Evolutionary conservation across 2,888 invertebrate species (phyloP), one percentile per base, ranked within the genome.

Genomic region (Azorinus chamasolen): DNA sequence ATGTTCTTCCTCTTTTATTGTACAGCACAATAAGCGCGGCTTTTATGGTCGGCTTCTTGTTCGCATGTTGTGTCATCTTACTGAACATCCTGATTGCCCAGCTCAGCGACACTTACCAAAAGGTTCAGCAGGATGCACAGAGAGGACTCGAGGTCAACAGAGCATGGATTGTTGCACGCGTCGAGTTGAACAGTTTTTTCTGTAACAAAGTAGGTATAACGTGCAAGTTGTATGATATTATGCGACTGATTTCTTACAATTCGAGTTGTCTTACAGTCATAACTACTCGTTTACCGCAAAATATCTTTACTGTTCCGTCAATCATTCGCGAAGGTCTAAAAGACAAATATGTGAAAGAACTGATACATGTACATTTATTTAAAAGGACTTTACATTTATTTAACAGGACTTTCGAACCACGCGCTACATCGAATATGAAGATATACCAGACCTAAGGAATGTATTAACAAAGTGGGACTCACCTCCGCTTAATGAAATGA

Each of bases 21-120:
- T 51, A 14, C 86, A 90, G 90, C n/a, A 58, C 80, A 1, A 66
- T 89, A 69, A 86, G 89, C 63, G 83, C 84, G 24, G 83, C 88
- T 24, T 58, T 91, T 22, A 90, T 90, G 88, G 82, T 89, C 48
- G 66, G 83, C 18, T 91, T 89, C 76, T 77, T 91, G 57, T 86
- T 91, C 64, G 83, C 86, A 1, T 88, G 87, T 71, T 84, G 84
- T 65, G 90, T 91, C 32, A 83, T 91, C 24, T 73, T 91, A 41
- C 75, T 90, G 39, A 91, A 89, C 78, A 88, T 91, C 59, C 83
- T 91, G 24, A 91, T 91, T 51, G 91, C 91, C 27, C 91, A 91
- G 73, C 80, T 90, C 25, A 85, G 85, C 22, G 91, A 91, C 81
- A 89, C 91, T 12, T 91, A 91, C 80, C 90, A 91, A 72, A 87